Conservation (phyloP, 37 sponge, comb jelly and placozoan species). For the Haliclona indistincta region DNA sequence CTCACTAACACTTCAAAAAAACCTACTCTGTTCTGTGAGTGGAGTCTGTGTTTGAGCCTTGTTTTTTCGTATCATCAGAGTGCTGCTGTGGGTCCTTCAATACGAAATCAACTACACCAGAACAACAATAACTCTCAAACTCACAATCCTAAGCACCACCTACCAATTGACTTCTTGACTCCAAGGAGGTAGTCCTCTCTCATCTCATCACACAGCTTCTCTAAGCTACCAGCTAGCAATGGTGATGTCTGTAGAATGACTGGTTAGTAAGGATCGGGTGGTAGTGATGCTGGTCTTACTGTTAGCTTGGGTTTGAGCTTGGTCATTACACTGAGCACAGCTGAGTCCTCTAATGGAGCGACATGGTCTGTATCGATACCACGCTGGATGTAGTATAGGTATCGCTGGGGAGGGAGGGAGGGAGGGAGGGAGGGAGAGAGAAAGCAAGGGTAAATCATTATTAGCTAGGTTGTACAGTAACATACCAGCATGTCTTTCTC, state of each 20-base stretch:
- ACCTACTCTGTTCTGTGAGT: constrained; percentile 74
- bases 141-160: background rate
- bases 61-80: constrained; percentile 58
- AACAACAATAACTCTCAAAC: too few relatives aligned
- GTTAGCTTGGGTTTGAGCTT: constrained; percentile 24
- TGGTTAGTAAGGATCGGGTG: background rate
- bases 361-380: constrained; percentile 98
- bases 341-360: constrained; percentile 97
- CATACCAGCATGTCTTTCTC: constrained; percentile 90
- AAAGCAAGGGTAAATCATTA: background rate
- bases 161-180: constrained; percentile 97
- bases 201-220: constrained; percentile 95
- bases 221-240: constrained; percentile 54
- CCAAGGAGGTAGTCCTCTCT: constrained; percentile 94
- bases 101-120: constrained; percentile 91
- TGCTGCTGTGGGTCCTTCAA: constrained; percentile 91
- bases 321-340: constrained; percentile 73
- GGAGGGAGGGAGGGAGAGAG: background rate
- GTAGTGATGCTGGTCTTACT: background rate
- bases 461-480: background rate
- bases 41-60: constrained; percentile 10
- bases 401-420: constrained; percentile 63
- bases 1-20: background rate
- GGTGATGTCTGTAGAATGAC: background rate
- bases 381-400: constrained; percentile 97